Conservation (phyloP, 2,888 invertebrate genomes). For the Andrena trimmerana region DNA sequence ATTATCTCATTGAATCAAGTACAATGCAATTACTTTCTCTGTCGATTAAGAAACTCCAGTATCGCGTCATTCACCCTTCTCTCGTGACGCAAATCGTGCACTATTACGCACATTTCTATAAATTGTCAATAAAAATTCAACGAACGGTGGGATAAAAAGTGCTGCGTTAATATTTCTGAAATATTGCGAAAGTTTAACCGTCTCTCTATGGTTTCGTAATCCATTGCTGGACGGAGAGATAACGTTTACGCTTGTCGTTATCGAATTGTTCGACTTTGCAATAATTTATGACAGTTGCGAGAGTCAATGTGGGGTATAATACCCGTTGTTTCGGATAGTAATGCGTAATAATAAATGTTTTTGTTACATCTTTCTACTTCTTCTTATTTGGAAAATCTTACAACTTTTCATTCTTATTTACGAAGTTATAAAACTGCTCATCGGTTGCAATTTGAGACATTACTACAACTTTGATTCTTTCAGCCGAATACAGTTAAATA, state of each 20-base stretch:
- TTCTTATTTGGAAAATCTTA: no score
- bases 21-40: conserved; percentile 28
- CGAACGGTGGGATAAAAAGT: no score
- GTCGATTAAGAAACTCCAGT: conserved; percentile 25
- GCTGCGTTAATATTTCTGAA: no score
- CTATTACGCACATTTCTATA: neutral
- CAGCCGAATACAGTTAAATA: no score
- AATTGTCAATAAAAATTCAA: neutral
- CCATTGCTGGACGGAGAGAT: neutral
- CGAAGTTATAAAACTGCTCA: no score
- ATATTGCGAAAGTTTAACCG: no score
- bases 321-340: neutral
- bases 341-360: neutral
- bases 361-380: neutral
- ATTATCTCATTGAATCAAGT: conserved; percentile 10
- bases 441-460: no score
- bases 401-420: no score
- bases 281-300: neutral
- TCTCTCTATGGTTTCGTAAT: conserved; percentile 16
- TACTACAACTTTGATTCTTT: no score
- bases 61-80: conserved; percentile 47
- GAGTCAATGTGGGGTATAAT: neutral
- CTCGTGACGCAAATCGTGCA: conserved; percentile 43
- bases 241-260: conserved; percentile 22
- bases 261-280: conserved; percentile 23